Percentiles rank a stretch among this genome's conserved stretches.
Conservation (phyloP, 2,888 invertebrate species). For the Drosophila antonietae region DNA sequence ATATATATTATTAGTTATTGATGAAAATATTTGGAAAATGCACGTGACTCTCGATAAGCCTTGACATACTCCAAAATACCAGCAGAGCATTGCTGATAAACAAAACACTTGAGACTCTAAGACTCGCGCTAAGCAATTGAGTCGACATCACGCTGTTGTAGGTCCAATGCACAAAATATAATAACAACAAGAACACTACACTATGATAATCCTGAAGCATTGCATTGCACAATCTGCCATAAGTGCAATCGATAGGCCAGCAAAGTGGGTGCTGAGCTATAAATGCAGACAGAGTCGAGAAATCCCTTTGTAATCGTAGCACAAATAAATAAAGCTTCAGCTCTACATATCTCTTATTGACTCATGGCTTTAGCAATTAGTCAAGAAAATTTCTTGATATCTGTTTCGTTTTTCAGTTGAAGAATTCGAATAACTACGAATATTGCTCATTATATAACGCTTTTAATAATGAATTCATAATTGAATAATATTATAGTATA, state of each 20-base stretch:
- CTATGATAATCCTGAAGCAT: slow-evolving; percentile 47
- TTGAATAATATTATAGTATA: no score
- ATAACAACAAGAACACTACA: slow-evolving; percentile 8
- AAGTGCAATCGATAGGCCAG: slow-evolving; percentile 9
- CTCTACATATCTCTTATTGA: background rate
- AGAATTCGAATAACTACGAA: no score
- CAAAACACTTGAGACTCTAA: slow-evolving; percentile 59
- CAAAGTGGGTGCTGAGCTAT: background rate
- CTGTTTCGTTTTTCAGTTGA: no score
- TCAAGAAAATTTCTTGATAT: background rate
- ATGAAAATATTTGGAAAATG: slow-evolving; percentile 30
- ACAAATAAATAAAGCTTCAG: background rate
- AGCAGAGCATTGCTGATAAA: slow-evolving; percentile 57
- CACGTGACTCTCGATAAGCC: slow-evolving; percentile 66
- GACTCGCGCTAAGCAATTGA: slow-evolving; percentile 17
- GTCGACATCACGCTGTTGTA: slow-evolving; percentile 37
- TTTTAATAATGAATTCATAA: no score
- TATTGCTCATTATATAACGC: no score
- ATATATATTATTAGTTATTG: background rate
- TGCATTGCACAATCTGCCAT: slow-evolving; percentile 21
- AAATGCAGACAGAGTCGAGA: background rate
- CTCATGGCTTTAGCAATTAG: background rate
- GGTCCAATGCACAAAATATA: background rate
- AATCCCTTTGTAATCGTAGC: background rate
- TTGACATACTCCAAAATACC: slow-evolving; percentile 28